Evolutionary conservation across 2,888 invertebrate genomes (phyloP).

Genomic region (Halictus ligatus): DNA sequence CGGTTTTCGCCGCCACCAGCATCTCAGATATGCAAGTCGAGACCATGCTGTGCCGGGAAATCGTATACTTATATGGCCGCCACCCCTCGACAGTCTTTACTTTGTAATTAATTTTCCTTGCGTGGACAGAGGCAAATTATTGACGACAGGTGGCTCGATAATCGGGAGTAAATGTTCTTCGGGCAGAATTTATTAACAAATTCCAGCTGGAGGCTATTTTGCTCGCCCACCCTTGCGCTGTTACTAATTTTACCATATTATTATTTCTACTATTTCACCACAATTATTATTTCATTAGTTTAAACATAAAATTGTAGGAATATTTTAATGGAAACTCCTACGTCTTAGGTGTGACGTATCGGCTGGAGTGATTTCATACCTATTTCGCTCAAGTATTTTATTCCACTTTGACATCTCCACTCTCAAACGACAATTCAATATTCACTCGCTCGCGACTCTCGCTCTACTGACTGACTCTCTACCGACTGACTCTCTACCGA

Average conservation of each 20-base stretch:
- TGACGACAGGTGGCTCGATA: slow-evolving; percentile 34
- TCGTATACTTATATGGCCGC: slow-evolving; percentile 78
- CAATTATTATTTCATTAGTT: no score
- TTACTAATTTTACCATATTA: background rate
- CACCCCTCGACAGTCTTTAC: slow-evolving; percentile 62
- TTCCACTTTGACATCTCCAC: no score
- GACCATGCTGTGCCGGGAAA: slow-evolving; percentile 67
- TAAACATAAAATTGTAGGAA: no score
- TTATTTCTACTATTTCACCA: no score
- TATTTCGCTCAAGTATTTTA: no score
- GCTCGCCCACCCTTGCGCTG: background rate
- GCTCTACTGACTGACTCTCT: no score
- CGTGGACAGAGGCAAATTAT: slow-evolving; percentile 61
- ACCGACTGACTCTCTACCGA: no score
- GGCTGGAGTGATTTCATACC: no score
- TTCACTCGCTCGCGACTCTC: no score
- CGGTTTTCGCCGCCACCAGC: slow-evolving; percentile 66
- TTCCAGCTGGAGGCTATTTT: background rate
- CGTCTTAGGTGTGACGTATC: no score
- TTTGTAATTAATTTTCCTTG: slow-evolving; percentile 74
- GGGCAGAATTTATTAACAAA: background rate
- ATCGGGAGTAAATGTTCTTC: background rate
- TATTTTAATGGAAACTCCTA: no score
- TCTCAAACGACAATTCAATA: no score
- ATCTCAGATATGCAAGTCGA: slow-evolving; percentile 78